Evolutionary conservation across 2,113 vertebrate genomes (phyloP).

Genomic region (Columba livia): DNA sequence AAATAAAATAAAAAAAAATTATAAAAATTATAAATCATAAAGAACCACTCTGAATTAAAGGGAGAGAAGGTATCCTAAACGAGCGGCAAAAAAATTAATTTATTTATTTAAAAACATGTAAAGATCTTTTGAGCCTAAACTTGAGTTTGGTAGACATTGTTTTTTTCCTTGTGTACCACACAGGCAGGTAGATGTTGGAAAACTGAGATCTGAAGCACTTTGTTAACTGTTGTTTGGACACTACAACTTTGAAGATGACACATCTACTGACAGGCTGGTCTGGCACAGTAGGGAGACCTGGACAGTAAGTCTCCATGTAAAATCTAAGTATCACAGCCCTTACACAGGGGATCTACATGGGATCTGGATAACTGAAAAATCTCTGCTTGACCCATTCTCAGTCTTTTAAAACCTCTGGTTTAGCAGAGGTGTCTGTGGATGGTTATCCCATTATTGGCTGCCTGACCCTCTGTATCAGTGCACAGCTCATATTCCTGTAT

Average conservation of each 20-base stretch:
- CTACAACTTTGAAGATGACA: accelerated
- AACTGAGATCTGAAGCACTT: neutral
- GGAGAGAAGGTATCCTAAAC: neutral
- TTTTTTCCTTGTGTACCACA: neutral
- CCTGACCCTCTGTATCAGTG: neutral
- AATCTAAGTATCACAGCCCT: neutral
- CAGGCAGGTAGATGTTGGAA: neutral
- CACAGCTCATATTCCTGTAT: neutral
- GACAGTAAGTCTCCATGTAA: neutral
- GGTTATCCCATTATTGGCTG: neutral
- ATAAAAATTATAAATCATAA: no score
- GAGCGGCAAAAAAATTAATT: neutral
- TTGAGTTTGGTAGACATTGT: neutral
- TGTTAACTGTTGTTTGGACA: no score
- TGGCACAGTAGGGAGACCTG: neutral
- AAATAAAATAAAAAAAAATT: neutral
- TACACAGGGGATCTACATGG: no score
- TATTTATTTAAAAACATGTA: neutral
- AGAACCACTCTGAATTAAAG: neutral
- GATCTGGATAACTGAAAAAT: neutral
- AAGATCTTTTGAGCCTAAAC: neutral
- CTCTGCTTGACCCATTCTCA: accelerated
- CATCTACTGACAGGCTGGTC: neutral
- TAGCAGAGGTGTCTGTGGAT: neutral
- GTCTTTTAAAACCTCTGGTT: neutral